Evolutionary conservation across 2,797 vertebrate genomes (phyloP), one percentile per base, ranked within the genome.

Genomic region (Enteromius afrohamiltoni): DNA sequence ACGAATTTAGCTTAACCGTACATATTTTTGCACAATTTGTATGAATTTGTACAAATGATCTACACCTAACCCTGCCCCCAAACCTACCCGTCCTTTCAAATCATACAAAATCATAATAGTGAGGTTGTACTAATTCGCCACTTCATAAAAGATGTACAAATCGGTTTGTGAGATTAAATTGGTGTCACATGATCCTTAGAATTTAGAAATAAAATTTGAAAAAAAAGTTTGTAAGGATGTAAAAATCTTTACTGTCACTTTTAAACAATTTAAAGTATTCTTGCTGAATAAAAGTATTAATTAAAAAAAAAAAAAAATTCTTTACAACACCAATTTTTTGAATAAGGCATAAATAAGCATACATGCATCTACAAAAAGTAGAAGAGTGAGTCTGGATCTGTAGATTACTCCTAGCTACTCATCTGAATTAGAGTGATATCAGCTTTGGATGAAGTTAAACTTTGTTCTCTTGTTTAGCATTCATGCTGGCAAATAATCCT

Each of bases 401-500:
- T 40, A 53, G 31, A 55, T 69, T 42, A 69, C 14, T 14, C 16
- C n/a, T 47, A 80, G 17, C 37, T 11, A 11, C 26, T 55, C 34
- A 45, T 58, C 34, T 34, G 51, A 45, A 80, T 71, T n/a, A 26
- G 16, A 40, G 67, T 70, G 79, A 71, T 58, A 80, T 64, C 17
- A 78, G 45, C 51, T 55, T 76, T 73, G 79, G 77, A 85, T 55
- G 40, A 86, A 71, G 37, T 29, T 80, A 31, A 71, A 71, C 79
- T 80, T 14, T 60, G 51, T 45, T 80, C 77, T 65, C 6, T 34
- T 79, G 62, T 70, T 83, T 83, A 81, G 58, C 62, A 80, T 87
- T 65, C 64, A 71, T 80, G 88, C 88, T 85, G 88, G 85, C 86
- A 83, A 79, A 88, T 84, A 85, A 83, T 87, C 89, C 89, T 71